Percentiles rank a stretch among this genome's conserved stretches.
Evolutionary conservation across 2,797 vertebrate genomes (phyloP).

Genomic region (Acanthornis magna): DNA sequence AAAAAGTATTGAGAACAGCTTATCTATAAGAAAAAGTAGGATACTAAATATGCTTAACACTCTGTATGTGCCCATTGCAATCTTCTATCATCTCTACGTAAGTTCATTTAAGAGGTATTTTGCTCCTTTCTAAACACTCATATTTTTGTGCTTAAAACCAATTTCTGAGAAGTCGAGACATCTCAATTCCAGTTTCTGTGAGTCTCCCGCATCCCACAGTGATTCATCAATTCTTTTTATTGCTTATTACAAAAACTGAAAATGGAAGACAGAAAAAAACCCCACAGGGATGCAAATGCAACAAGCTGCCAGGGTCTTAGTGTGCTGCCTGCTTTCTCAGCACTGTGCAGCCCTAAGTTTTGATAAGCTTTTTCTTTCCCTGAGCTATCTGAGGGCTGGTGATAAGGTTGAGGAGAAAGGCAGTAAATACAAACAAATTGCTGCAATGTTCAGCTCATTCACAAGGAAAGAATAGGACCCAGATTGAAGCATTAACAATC

Average conservation of each 20-base stretch:
- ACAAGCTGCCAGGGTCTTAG: slow-evolving; percentile 51
- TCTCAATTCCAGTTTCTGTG: slow-evolving; percentile 14
- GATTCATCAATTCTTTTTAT: slow-evolving; percentile 34
- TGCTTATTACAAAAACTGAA: slow-evolving; percentile 19
- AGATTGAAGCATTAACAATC: slow-evolving; percentile 56
- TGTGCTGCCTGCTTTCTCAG: slow-evolving; percentile 33
- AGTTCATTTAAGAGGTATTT: slow-evolving; percentile 5
- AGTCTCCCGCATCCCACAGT: not conserved
- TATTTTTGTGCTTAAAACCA: not conserved
- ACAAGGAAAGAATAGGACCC: slow-evolving; percentile 40
- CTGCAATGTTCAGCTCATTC: slow-evolving; percentile 27
- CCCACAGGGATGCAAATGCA: slow-evolving; percentile 45
- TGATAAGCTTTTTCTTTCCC: slow-evolving; percentile 46
- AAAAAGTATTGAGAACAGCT: slow-evolving; percentile 14
- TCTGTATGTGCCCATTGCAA: not conserved
- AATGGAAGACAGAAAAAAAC: not conserved
- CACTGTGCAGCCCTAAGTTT: slow-evolving; percentile 29
- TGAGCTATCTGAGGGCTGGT: slow-evolving; percentile 25
- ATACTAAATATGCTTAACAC: not conserved
- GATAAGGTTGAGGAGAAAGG: slow-evolving; percentile 59
- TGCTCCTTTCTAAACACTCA: not conserved
- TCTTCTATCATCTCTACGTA: not conserved
- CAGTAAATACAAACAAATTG: slow-evolving; percentile 57
- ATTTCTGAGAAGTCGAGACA: not conserved
- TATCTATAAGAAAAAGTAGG: slow-evolving; percentile 3